A percentile compares a stretch with the other conserved stretches of the same genome.
Evolutionary conservation across 2,888 invertebrate species (phyloP).

Genomic region (Hipparchia sbordonii): DNA sequence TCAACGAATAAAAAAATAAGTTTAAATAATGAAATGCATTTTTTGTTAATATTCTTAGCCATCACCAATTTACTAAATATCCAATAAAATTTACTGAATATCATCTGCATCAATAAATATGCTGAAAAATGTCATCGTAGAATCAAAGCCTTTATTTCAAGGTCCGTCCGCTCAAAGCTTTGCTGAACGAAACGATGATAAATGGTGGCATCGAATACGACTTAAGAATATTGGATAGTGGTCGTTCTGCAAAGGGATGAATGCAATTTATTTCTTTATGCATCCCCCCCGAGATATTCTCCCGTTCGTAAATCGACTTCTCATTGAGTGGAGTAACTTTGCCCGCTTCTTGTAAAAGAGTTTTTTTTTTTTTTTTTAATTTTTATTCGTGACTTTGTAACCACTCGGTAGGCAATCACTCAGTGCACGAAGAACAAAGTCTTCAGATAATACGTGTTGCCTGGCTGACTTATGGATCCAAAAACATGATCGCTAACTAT

Average conservation of each 20-base stretch:
- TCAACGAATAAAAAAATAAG: no score
- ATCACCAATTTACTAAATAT: no score
- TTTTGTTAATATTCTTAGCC: not conserved
- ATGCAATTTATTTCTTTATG: constrained; percentile 42
- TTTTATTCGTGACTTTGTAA: not conserved
- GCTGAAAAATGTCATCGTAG: constrained; percentile 2
- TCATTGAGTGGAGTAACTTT: constrained; percentile 15
- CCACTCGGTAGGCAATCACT: no score
- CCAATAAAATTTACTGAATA: not conserved
- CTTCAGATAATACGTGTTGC: no score
- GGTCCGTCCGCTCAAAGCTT: constrained; percentile 31
- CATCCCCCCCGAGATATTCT: constrained; percentile 38
- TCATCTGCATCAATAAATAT: constrained; percentile 7
- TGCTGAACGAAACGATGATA: constrained; percentile 35
- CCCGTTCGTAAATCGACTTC: constrained; percentile 35
- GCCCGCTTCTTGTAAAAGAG: not conserved
- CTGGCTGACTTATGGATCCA: no score
- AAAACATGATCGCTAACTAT: no score
- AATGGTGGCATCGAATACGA: constrained; percentile 37
- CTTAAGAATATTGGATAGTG: constrained; percentile 42
- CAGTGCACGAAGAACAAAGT: no score
- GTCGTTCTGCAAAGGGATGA: constrained; percentile 36
- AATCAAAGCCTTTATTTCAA: constrained; percentile 25
- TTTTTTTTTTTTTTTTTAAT: not conserved
- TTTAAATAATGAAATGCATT: not conserved